Percentiles rank a stretch among this genome's conserved stretches.
Conservation (phyloP, 2,113 vertebrate species). For the Scolopax mira region DNA sequence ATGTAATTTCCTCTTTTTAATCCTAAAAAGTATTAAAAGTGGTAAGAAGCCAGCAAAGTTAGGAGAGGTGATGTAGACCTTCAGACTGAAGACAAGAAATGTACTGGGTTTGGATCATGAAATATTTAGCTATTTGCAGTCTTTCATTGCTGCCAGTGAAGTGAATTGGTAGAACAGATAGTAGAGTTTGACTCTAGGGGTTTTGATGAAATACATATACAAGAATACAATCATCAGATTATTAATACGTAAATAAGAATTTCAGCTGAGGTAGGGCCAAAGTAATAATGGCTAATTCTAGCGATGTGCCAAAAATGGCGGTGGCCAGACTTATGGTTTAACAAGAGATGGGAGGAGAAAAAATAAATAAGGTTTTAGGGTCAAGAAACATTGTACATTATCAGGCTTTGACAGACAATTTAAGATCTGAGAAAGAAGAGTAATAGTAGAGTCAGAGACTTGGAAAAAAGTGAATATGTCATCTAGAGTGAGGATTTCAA, state of each 20-base stretch:
- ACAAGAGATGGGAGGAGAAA: neutral
- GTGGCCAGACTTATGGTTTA: slow-evolving; percentile 9
- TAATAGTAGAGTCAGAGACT: neutral
- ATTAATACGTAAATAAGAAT: slow-evolving; percentile 41
- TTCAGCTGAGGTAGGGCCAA: slow-evolving; percentile 11
- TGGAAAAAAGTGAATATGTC: slow-evolving; percentile 37
- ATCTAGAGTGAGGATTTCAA: neutral
- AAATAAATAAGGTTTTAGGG: slow-evolving; percentile 25
- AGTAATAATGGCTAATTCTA: slow-evolving; percentile 28
- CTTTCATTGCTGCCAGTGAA: neutral
- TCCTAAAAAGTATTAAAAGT: neutral
- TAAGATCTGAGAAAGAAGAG: slow-evolving; percentile 27
- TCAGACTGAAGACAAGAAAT: neutral
- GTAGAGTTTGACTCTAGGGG: neutral
- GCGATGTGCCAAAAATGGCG: neutral
- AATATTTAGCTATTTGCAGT: neutral
- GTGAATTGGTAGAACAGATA: neutral
- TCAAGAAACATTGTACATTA: slow-evolving; percentile 18
- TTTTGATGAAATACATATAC: slow-evolving; percentile 9
- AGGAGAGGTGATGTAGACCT: neutral
- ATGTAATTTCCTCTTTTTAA: neutral
- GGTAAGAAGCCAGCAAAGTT: neutral
- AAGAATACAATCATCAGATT: neutral
- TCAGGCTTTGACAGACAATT: slow-evolving; percentile 34
- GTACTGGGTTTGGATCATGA: neutral